Base-by-base conservation (phyloP, 2,888 invertebrate genomes). In the Drosophila melanosoma region DNA sequence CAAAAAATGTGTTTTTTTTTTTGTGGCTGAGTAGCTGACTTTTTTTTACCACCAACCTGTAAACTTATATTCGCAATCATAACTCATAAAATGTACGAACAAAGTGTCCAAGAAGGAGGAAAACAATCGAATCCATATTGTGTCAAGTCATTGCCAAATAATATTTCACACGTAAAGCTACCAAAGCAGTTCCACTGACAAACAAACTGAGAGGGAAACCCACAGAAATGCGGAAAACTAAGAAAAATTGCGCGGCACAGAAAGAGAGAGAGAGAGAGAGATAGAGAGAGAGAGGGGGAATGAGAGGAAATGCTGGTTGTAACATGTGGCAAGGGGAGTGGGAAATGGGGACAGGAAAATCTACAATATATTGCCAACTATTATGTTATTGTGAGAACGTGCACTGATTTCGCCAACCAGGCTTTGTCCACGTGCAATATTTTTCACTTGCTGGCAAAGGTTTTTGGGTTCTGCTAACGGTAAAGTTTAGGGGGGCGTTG, bases 321-420 rank as follows among this genome's bases (percentile, higher is more conserved):
- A 15, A 20, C 20, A 45, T 23, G 45, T 23, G 20, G 51, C n/a
- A 29, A 2, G 10, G 5, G 26, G 0, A 3, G 51, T 6, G 26
- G 17, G 10, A 10, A 10, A 17, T 10, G 64, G 53, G 36, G 66
- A 61, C 53, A 53, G 74, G 68, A 69, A 84, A 78, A 83, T 74
- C 75, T 73, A 71, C 72, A 78, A 90, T 77, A 87, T 87, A 87
- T 87, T 84, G 77, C 80, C 84, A 87, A 85, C 87, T 89, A 89
- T 89, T 90, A 91, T 91, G 87, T 89, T 91, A 89, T 90, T 89
- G 83, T 84, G 82, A 69, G 85, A 89, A 89, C 89, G 90, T 89
- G 89, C 91, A 85, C 85, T 87, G 91, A 89, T 89, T 89, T 75
- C 71, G 63, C 61, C 76, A 70, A 75, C 59, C 57, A 51, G 74